phyloP scores from a whole-genome alignment of 2,797 vertebrate genomes.

The Muraenolepis orangiensis region DNA sequence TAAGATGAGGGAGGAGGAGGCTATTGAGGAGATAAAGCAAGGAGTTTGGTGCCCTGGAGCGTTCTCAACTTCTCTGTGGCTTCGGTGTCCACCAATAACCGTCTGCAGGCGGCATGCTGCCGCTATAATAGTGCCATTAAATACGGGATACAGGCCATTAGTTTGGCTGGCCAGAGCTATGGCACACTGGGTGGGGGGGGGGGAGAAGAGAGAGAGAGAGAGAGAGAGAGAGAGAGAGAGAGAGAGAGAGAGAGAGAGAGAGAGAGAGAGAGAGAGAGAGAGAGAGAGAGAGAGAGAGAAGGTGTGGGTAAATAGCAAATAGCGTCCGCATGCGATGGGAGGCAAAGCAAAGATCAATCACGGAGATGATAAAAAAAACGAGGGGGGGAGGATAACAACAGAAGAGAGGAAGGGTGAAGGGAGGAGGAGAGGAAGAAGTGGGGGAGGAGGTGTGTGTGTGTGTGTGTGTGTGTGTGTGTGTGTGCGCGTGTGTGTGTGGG shows the following conservation, averaged over 20 bases:
- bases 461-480: not conserved
- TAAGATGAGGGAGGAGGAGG: conserved; percentile 17
- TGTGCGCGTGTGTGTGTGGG: too few species aligned
- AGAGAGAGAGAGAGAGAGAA: conserved; percentile 53
- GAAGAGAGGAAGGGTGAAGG: conserved; percentile 16
- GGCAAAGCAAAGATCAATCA: conserved; percentile 56
- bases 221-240: conserved; percentile 45
- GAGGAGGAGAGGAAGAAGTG: conserved; percentile 7
- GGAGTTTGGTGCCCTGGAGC: conserved; percentile 40
- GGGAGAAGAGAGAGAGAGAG: conserved; percentile 37
- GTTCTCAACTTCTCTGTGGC: conserved; percentile 26
- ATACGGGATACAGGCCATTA: conserved; percentile 68
- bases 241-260: conserved; percentile 50
- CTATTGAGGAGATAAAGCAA: conserved; percentile 40
- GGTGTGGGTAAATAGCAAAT: conserved; percentile 55
- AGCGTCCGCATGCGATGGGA: conserved; percentile 53
- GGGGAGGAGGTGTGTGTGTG: conserved; percentile 7
- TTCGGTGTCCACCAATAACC: conserved; percentile 53
- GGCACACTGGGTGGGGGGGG: conserved; percentile 41
- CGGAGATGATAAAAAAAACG: conserved; percentile 37
- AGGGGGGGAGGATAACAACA: conserved; percentile 36
- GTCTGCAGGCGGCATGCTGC: conserved; percentile 49
- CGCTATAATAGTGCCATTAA: conserved; percentile 72
- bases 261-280: conserved; percentile 35
- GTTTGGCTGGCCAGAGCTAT: conserved; percentile 56